Base-by-base conservation (phyloP, 2,113 vertebrate species). In the Asarcornis scutulata region DNA sequence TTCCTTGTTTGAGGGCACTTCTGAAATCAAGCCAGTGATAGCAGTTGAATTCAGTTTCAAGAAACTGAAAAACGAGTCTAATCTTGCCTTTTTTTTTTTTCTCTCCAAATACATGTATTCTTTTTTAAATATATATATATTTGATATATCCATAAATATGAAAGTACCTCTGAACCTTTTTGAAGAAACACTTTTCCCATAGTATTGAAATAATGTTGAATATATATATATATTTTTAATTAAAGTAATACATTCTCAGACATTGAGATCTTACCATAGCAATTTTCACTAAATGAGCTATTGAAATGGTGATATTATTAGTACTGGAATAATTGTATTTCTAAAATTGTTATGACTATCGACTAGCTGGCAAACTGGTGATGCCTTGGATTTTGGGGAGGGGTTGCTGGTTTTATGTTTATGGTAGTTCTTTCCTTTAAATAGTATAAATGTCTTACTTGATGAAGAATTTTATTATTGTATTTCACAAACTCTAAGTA, bases 401-500 rank as follows among this genome's bases (percentile, higher is more conserved):
- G 29, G 13, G 8, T 58, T 68, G 38, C 38, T 62, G 63, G 21
- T 56, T 46, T 48, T 13, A 5, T 52, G 76, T 93, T 68, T 52
- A 34, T 80, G 77, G 50, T 82, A 64, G 21, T 63, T 55, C 34
- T 80, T 93, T 50, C 32, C 27, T 89, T 86, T 75, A 68, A 91
- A 91, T 13, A 62, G 44, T 36, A 77, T 40, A 87, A 95, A 78
- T 29, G 62, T 29, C 20, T 76, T 52, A 71, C 91, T n/a, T 87
- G 58, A 66, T 68, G 88, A 80, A 40, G 52, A 72, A 36, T 50
- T 86, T 95, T 83, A 93, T 91, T 78, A 66, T 22, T 84, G 9
- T 71, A 73, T 23, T 32, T 91, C 80, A 80, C 73, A 91, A 95
- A 38, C 34, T 84, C 50, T 96, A 92, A 96, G 20, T 48, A 48